phyloP scores from a whole-genome alignment of 1,140 invertebrate species.

The Acromyrmex echinatior region DNA sequence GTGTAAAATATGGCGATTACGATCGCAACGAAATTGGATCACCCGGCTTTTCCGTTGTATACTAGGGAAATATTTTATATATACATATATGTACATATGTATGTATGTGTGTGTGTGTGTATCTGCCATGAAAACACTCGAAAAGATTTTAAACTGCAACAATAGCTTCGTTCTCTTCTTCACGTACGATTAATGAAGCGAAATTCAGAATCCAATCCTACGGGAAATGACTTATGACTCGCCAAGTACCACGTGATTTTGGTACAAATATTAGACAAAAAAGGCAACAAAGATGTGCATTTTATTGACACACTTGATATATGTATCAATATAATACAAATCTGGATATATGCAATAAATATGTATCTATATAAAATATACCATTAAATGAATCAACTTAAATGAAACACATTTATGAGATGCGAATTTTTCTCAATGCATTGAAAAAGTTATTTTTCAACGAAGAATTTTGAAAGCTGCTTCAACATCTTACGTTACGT shows the following conservation, averaged over 20 bases:
- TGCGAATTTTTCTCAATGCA: background rate
- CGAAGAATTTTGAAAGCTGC: background rate
- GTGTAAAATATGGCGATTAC: slow-evolving; percentile 62
- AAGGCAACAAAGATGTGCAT: background rate
- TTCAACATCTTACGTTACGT: background rate
- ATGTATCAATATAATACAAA: slow-evolving; percentile 20
- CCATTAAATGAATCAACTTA: slow-evolving; percentile 11
- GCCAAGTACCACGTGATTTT: background rate
- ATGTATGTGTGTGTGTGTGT: background rate
- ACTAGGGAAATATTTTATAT: background rate
- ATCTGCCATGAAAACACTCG: slow-evolving; percentile 19
- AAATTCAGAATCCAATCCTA: slow-evolving; percentile 31
- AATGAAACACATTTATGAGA: slow-evolving; percentile 5
- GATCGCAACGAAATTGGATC: slow-evolving; percentile 58
- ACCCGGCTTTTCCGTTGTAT: slow-evolving; percentile 28
- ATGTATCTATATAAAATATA: background rate
- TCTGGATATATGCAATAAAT: background rate
- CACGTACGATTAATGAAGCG: background rate
- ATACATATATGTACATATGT: background rate
- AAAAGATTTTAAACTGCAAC: slow-evolving; percentile 38
- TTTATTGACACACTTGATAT: background rate
- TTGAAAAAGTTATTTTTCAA: background rate
- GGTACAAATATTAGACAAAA: background rate
- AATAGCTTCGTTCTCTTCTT: background rate
- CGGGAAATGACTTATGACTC: slow-evolving; percentile 30